A percentile compares a stretch with the other conserved stretches of the same genome.
These are phyloP conservation scores for Callosobruchus maculatus DNA, from an alignment of 2,888 invertebrate genomes.

Conservation along the genomic window DNA sequence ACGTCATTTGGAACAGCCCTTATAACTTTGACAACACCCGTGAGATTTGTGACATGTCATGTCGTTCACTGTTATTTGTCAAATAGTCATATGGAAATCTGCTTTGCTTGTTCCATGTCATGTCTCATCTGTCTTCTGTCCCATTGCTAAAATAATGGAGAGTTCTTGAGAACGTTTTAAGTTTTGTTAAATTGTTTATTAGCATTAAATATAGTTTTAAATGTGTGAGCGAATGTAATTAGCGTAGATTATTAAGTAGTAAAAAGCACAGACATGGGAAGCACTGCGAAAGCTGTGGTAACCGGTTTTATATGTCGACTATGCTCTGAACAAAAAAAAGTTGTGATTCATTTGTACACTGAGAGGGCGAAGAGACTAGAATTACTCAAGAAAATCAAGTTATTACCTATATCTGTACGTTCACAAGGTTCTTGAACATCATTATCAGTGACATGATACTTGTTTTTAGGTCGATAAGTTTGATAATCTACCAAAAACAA, in stretches of 20 bases:
- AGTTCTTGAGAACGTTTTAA: neutral
- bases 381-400: constrained; percentile 75
- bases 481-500: constrained; percentile 64
- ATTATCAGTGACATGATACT: neutral
- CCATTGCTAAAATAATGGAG: neutral
- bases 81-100: no score
- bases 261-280: constrained; percentile 61
- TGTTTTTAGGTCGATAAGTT: constrained; percentile 43
- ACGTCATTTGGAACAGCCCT: no score
- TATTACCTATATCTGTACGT: constrained; percentile 76
- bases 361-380: constrained; percentile 72
- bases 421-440: constrained; percentile 1
- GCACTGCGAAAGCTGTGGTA: constrained; percentile 74
- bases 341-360: constrained; percentile 79
- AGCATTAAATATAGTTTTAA: neutral
- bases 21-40: no score
- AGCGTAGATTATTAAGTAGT: neutral
- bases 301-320: constrained; percentile 82
- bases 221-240: neutral
- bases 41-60: no score
- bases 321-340: constrained; percentile 81
- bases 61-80: no score
- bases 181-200: neutral
- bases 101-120: no score
- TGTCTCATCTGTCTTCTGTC: neutral